Conservation (phyloP, 2,888 invertebrate species). For the Cyclophora albipunctata region DNA sequence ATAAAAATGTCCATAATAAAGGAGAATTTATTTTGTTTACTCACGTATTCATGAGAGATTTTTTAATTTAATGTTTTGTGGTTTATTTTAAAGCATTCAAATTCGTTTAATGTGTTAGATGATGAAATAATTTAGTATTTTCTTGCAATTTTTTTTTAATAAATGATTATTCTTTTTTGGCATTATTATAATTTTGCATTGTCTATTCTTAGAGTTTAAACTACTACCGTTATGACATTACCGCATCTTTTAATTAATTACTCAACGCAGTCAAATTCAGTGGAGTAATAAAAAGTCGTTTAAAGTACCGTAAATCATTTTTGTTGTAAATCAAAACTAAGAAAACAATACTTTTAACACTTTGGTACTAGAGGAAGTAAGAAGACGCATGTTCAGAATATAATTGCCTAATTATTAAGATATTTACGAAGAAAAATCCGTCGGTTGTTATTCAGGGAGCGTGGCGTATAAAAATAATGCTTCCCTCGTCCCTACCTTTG, state of each 20-base stretch:
- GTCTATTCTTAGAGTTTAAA: slow-evolving; percentile 7
- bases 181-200: slow-evolving; percentile 13
- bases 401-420: slow-evolving; percentile 65
- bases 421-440: slow-evolving; percentile 62
- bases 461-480: slow-evolving; percentile 68
- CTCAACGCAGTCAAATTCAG: slow-evolving; percentile 12
- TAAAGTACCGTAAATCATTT: slow-evolving; percentile 55
- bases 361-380: slow-evolving; percentile 55
- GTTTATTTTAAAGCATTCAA: slow-evolving; percentile 12
- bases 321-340: slow-evolving; percentile 52
- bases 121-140: slow-evolving; percentile 1
- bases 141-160: slow-evolving; percentile 10
- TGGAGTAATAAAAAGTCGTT: slow-evolving; percentile 41
- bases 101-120: slow-evolving; percentile 6
- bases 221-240: slow-evolving; percentile 1
- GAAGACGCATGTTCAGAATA: slow-evolving; percentile 64
- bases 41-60: slow-evolving; percentile 20
- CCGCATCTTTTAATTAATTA: slow-evolving; percentile 10
- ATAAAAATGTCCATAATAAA: slow-evolving; percentile 54
- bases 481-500: slow-evolving; percentile 66
- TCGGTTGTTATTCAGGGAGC: slow-evolving; percentile 60
- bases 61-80: slow-evolving; percentile 12
- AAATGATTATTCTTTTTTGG: slow-evolving; percentile 17
- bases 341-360: slow-evolving; percentile 45
- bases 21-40: slow-evolving; percentile 43